Base-by-base conservation (phyloP, 2,113 vertebrate species). In the Epinephelus moara region DNA sequence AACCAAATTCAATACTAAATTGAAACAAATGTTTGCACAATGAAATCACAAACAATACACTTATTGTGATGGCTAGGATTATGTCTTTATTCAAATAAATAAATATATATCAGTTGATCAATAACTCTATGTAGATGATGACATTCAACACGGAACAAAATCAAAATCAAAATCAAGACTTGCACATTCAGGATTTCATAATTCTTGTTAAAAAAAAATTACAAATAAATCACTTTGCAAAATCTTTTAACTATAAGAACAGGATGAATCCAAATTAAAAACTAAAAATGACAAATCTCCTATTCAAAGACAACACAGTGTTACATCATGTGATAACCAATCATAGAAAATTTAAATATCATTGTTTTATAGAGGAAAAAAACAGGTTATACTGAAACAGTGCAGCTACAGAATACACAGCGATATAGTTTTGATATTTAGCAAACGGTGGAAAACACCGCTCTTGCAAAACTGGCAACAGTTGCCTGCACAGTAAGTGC, bases 11-110 rank as follows among this genome's bases (percentile, higher is more conserved):
- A 81, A 9, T 56, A 33, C 6, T 15, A 57, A 6, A n/a, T 60
- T 8, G 21, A 55, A 78, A 74, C 21, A 85, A 69, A 62, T 52
- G 25, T 33, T 56, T 63, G 19, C 15, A 83, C 23, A 62, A 2
- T 45, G 14, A 86, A 86, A 79, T 49, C 55, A 79, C 13, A 70
- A 84, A 70, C 53, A 75, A 61, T 75, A 72, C 11, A 74, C 30
- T 50, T 37, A 60, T 19, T 56, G 18, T n/a, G 14, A 75, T 42
- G 37, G 14, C 23, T 67, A n/a, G 4, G 13, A 67, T 40, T 4
- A 23, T 47, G 18, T 40, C 8, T 55, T 69, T 78, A 75, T 85
- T 55, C 42, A 10, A 50, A 45, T 59, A 59, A 67, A 55, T 53
- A 47, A 13, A 27, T 12, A 52, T 1, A 27, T 12, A 52, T 1